phyloP scores from a whole-genome alignment of 2,888 invertebrate genomes.

The Nineta flava region DNA sequence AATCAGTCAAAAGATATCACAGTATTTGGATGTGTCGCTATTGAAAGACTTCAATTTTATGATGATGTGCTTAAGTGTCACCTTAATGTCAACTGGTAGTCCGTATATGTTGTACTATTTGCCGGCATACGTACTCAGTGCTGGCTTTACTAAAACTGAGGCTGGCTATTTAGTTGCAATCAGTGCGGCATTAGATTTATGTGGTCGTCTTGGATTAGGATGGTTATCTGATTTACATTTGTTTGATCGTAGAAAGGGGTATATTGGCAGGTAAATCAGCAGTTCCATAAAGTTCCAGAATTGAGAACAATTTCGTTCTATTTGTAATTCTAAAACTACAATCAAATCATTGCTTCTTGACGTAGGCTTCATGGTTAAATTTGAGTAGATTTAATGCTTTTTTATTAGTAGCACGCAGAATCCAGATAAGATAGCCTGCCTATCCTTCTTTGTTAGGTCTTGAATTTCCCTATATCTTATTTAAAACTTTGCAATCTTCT shows the following conservation, averaged over 20 bases:
- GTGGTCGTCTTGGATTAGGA: slow-evolving; percentile 54
- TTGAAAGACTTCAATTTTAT: slow-evolving; percentile 52
- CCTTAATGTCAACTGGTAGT: slow-evolving; percentile 60
- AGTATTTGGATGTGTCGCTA: slow-evolving; percentile 51
- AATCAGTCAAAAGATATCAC: slow-evolving; percentile 24
- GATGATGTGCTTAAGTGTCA: slow-evolving; percentile 53
- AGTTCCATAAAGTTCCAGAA: neutral
- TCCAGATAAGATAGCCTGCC: too few relatives aligned
- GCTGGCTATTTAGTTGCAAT: slow-evolving; percentile 56
- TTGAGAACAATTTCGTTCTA: too few relatives aligned
- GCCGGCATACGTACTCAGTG: slow-evolving; percentile 54
- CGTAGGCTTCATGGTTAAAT: too few relatives aligned
- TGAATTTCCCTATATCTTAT: too few relatives aligned
- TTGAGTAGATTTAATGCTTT: too few relatives aligned
- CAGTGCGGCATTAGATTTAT: slow-evolving; percentile 54
- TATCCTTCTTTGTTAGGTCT: too few relatives aligned
- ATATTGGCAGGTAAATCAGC: slow-evolving; percentile 44
- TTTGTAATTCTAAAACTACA: too few relatives aligned
- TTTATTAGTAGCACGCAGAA: too few relatives aligned
- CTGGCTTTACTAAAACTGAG: slow-evolving; percentile 42
- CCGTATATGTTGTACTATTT: slow-evolving; percentile 61
- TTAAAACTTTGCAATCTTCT: too few relatives aligned
- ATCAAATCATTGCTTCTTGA: too few relatives aligned
- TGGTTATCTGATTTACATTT: slow-evolving; percentile 57
- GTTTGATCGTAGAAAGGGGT: slow-evolving; percentile 54